Evolutionary conservation across 1,140 invertebrate genomes (phyloP), one percentile per base, ranked within the genome.

Genomic region (Aphaenogaster floridana): DNA sequence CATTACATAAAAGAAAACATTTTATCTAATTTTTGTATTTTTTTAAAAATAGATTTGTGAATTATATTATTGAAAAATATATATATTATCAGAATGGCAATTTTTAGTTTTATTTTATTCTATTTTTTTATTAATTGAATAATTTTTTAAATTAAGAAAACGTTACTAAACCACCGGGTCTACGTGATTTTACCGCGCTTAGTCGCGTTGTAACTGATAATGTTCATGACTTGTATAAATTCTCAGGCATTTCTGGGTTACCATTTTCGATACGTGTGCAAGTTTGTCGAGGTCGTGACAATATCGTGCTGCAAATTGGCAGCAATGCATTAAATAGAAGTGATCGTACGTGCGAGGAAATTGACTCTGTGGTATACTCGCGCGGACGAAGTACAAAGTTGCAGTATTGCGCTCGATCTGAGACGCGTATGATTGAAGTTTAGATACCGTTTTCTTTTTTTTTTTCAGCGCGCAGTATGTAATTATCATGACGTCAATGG

Each of bases 311-410:
- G 80, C 42, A 84, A 84, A 84, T 84, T 84, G 80, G 69, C 69
- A 63, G 80, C 80, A 84, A 84, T 84, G 80, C 80, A 84, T 84
- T 84, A 84, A 84, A 84, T 84, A 74, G 80, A 84, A 84, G 80
- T 84, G 80, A 84, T 84, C 80, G 80, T 84, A 84, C 80, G 80
- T 84, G 80, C 69, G 80, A 84, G 80, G 45, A 84, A 84, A 84
- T 84, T 74, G 69, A 61, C 69, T 76, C 69, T 48, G 69, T 50
- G 45, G 42, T 21, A 79, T 78, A 86, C 68, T 63, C 68, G 72
- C 36, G 13, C 28, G 71, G 63, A 86, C 57, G 13, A 66, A 86
- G 79, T 54, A 63, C 50, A 69, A 63, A 72, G 86, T 72, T 74
- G 80, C 45, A 77, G 68, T 64, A 68, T 50, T 85, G 52, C 61